phyloP scores from a whole-genome alignment of 2,113 vertebrate genomes.

The Periophthalmodon schlosseri region DNA sequence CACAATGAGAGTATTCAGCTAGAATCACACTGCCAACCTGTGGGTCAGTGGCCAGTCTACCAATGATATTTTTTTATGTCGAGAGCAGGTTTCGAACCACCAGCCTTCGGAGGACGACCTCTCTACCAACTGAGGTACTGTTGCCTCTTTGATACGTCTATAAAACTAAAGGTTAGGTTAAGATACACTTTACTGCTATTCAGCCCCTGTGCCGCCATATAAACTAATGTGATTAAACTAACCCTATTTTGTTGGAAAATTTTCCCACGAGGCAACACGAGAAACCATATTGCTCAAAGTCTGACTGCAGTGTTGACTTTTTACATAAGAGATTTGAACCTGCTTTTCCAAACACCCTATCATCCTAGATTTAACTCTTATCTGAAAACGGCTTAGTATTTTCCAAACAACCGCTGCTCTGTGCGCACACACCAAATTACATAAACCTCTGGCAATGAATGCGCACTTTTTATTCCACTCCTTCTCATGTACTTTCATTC shows the following conservation, averaged over 20 bases:
- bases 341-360: not conserved
- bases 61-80: no score
- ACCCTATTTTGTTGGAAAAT: not conserved
- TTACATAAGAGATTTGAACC: not conserved
- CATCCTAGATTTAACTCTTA: not conserved
- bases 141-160: no score
- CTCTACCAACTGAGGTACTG: no score
- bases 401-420: slow-evolving; percentile 3
- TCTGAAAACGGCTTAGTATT: slow-evolving; percentile 5
- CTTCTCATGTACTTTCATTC: slow-evolving; percentile 15
- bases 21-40: no score
- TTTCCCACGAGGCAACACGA: not conserved
- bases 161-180: no score
- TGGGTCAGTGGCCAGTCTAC: no score
- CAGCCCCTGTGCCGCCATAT: no score
- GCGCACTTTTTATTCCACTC: slow-evolving; percentile 19
- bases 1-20: no score
- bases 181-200: no score
- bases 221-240: no score
- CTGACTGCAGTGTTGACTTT: not conserved
- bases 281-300: not conserved
- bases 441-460: slow-evolving; percentile 2
- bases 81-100: no score
- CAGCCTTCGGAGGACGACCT: no score
- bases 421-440: slow-evolving; percentile 7